These are phyloP conservation scores for Drosophila rellima DNA, from an alignment of 2,888 invertebrate genomes.

Conservation along the genomic window DNA sequence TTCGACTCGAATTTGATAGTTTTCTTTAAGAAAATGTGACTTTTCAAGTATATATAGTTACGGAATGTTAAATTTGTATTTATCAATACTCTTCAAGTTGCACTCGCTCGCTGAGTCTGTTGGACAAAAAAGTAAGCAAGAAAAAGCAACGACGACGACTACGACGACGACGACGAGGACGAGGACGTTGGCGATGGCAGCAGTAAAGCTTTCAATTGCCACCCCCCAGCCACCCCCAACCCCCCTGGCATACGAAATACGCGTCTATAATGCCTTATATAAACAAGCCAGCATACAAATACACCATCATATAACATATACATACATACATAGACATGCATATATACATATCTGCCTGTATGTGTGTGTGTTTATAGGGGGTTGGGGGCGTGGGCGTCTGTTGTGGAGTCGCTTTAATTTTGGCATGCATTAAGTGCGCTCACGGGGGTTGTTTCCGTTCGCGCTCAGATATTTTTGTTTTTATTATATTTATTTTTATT, in stretches of 20 bases:
- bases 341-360: conserved; percentile 26
- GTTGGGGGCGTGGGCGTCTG: conserved; percentile 42
- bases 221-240: conserved; percentile 72
- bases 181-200: conserved; percentile 51
- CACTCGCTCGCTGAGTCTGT: conserved; percentile 44
- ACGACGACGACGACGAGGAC: conserved; percentile 29
- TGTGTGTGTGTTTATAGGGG: conserved; percentile 36
- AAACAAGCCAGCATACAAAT: conserved; percentile 53
- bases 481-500: conserved; percentile 43
- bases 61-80: background rate
- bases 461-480: conserved; percentile 61
- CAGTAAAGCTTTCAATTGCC: conserved; percentile 81
- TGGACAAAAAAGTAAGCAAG: conserved; percentile 69
- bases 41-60: background rate
- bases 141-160: conserved; percentile 53
- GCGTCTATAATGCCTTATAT: conserved; percentile 81
- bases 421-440: conserved; percentile 83
- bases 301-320: conserved; percentile 6
- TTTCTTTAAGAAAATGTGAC: background rate
- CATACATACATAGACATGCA: conserved; percentile 14
- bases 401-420: conserved; percentile 79
- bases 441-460: conserved; percentile 81
- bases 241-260: conserved; percentile 54
- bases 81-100: conserved; percentile 9
- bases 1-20: too few relatives aligned